These are phyloP conservation scores for Penaeus chinensis DNA, from an alignment of 1,140 invertebrate genomes.

Conservation along the genomic window DNA sequence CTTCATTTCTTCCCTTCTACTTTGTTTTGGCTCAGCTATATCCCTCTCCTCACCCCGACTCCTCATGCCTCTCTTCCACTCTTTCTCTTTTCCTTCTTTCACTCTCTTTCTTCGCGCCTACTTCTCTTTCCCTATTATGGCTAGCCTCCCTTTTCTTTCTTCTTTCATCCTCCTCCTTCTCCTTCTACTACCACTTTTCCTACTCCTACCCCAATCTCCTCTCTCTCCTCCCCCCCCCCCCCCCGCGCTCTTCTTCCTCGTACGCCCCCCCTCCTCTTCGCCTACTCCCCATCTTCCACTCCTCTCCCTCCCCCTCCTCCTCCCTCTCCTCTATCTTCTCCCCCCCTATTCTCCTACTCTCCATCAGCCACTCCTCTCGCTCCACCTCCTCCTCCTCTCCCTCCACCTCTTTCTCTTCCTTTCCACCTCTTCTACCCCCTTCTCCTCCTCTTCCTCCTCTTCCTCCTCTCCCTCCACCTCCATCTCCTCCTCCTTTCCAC, in stretches of 20 bases:
- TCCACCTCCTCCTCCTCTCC: background rate
- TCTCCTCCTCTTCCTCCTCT: background rate
- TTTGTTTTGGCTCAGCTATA: too few relatives aligned
- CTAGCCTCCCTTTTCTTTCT: background rate
- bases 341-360: background rate
- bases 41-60: too few relatives aligned
- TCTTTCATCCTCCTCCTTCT: background rate
- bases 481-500: background rate
- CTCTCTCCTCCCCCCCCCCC: background rate
- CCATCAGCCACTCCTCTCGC: background rate
- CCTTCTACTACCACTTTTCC: background rate
- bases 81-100: background rate
- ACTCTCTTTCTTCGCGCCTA: background rate
- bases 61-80: too few relatives aligned
- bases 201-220: background rate
- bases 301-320: background rate
- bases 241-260: background rate
- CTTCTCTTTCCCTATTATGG: conserved; percentile 2
- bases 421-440: background rate
- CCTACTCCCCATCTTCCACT: background rate
- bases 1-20: too few relatives aligned
- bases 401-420: background rate
- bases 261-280: background rate
- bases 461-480: conserved; percentile 6
- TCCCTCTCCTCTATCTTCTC: conserved; percentile 4